Base-by-base conservation (phyloP, 2,797 vertebrate genomes). In the Mus minutoides region DNA sequence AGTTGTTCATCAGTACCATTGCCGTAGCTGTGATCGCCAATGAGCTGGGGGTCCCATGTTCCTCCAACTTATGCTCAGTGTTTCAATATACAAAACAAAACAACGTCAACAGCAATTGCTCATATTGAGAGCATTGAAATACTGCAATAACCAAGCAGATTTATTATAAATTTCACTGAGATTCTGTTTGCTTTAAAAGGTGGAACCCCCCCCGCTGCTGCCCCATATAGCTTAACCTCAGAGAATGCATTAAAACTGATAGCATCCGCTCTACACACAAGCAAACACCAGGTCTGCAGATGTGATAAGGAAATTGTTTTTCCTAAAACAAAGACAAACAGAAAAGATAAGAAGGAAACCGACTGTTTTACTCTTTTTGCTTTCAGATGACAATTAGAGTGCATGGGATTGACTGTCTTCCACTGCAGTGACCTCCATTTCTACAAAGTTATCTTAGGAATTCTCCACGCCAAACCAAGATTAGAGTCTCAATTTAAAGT, bases 311-410 rank as follows among this genome's bases (percentile, higher is more conserved):
- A 97, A 96, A 96, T 98, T 97, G 82, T 97, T 98, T 98, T 98
- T 88, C 89, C 94, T 13, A 97, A 95, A 98, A 98, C 89, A 17
- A 97, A 98, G 96, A 80, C 97, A 98, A 96, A 95, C 52, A 89
- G 95, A 97, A 98, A 97, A 98, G 98, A 98, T 98, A 97, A 98
- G 97, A 97, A 93, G 94, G 80, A 96, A 98, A 97, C 91, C 96
- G 96, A 92, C 88, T 95, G 95, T 95, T 98, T 97, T 95, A 96
- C 96, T 97, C 97, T 96, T 97, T 22, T 80, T 40, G 1, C n/a
- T 80, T 92, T 88, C 67, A 96, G 97, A 96, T 95, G 97, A 97
- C 96, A 97, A 96, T 96, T 91, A 95, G 97, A 98, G 98, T 94
- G 89, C 95, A 90, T 60, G 34, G 88, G 95, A 98, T 98, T 98